Base-by-base conservation (phyloP, 2,797 vertebrate genomes). In the Neopelma chrysocephalum region DNA sequence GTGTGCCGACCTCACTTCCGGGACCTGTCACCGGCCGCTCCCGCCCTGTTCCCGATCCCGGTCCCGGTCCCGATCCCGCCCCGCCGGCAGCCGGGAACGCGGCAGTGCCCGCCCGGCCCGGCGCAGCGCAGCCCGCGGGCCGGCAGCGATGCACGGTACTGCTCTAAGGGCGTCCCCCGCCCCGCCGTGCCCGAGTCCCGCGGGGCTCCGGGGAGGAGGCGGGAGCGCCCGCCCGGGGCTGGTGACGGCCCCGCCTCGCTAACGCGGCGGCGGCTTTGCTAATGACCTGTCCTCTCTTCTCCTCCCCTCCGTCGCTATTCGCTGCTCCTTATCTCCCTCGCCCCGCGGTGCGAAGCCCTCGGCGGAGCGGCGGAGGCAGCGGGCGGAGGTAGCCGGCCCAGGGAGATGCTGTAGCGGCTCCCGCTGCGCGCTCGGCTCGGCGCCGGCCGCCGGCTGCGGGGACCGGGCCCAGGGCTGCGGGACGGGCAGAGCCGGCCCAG, bases 341-440 rank as follows among this genome's bases (percentile, higher is more conserved):
- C n/a, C 29, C 45, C 10, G 75, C 58, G 50, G 54, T 61, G 26
- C 8, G 90, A 77, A 95, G 90, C 69, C 19, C 64, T 72, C 17
- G 18, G 86, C 77, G 78, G 36, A 73, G 72, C 56, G 38, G 78
- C 62, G 66, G 82, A 50, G 45, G 53, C 29, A 9, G 84, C 48
- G 51, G 68, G 11, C 79, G 71, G 76, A 42, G 79, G 12, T 66
- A 16, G 68, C 72, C 14, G 87, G 64, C 27, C 40, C 4, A 47
- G 16, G 57, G 91, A 57, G 94, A 93, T 95, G 93, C 76, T 91
- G 26, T 96, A 93, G 89, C 42, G 5, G 65, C 13, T 72, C 40
- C 50, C 16, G 76, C 78, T 21, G 91, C 76, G 42, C 27, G 25
- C 64, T 71, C 2, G 50, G 76, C 56, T 76, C 10, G 17, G 53